A percentile compares a stretch with the other conserved stretches of the same genome.
These are phyloP conservation scores for Calliphora vicina DNA, from an alignment of 1,140 invertebrate genomes.

Conservation along the genomic window DNA sequence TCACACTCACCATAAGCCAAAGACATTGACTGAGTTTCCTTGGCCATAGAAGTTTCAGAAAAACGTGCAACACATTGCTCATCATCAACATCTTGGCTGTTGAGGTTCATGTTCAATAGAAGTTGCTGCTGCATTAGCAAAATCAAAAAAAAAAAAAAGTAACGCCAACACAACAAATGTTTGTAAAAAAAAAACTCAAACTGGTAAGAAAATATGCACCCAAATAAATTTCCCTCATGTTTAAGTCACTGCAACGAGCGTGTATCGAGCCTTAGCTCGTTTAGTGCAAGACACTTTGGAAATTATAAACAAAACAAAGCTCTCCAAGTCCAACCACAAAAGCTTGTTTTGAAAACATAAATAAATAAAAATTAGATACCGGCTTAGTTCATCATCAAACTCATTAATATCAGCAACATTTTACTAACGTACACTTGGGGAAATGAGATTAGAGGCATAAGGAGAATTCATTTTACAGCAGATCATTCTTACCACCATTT, in stretches of 20 bases:
- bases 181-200: neutral
- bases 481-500: too few relatives aligned
- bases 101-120: neutral
- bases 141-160: neutral
- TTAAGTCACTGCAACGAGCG: neutral
- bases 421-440: too few relatives aligned
- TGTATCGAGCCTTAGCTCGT: neutral
- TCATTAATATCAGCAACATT: neutral
- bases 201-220: neutral
- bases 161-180: neutral
- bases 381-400: neutral
- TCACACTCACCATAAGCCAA: neutral
- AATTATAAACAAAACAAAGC: neutral
- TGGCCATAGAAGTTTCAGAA: neutral
- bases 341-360: neutral
- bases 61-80: neutral
- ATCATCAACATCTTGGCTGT: neutral
- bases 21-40: neutral
- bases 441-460: too few relatives aligned
- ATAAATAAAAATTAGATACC: neutral
- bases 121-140: neutral
- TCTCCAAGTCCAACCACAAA: neutral
- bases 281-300: neutral
- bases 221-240: constrained; percentile 1
- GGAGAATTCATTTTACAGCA: too few relatives aligned